Base-by-base conservation (phyloP, 2,113 vertebrate genomes). In the Nothoprocta perdicaria region DNA sequence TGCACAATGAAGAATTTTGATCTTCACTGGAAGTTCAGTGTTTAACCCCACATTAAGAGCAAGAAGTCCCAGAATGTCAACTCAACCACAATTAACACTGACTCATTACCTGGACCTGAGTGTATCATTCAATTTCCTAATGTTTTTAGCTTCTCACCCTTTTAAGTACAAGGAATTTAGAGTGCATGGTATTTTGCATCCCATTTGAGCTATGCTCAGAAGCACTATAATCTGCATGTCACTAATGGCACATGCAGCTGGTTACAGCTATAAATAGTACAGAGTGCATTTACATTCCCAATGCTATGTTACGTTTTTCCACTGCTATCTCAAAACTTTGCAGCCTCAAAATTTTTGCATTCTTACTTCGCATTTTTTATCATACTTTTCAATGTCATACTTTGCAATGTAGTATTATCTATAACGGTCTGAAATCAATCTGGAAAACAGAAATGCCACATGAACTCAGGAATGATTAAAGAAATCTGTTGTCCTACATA, bases 201-300 rank as follows among this genome's bases (percentile, higher is more conserved):
- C 83, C 57, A 87, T 0, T 73, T 93, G 57, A 85, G 72, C 85
- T 68, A 24, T 4, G 27, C 22, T 79, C 58, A 74, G 69, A 78
- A 92, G 66, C 71, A 88, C 85, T 83, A 52, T 71, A 94, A 95
- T 77, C 82, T 93, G 61, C 58, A 31, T 31, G 71, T 91, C 93
- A 86, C 67, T 21, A 26, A 12, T 14, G 48, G 53, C 2, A 5
- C 2, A 45, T 38, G 68, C 82, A 95, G 72, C 75, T 93, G 87
- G 48, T 41, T 88, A 61, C 43, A 66, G 81, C 16, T n/a, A 77
- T 12, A 93, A 24, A 88, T 90, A 95, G 62, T 8, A 86, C 71
- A 55, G 22, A 61, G 50, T 8, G 14, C 63, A 80, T 46, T 89
- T 89, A 67, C 8, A 12, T 67, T 86, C 61, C 71, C 45, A 48